Evolutionary conservation across 2,797 vertebrate genomes (phyloP).

Genomic region (Tarsius wallacei): DNA sequence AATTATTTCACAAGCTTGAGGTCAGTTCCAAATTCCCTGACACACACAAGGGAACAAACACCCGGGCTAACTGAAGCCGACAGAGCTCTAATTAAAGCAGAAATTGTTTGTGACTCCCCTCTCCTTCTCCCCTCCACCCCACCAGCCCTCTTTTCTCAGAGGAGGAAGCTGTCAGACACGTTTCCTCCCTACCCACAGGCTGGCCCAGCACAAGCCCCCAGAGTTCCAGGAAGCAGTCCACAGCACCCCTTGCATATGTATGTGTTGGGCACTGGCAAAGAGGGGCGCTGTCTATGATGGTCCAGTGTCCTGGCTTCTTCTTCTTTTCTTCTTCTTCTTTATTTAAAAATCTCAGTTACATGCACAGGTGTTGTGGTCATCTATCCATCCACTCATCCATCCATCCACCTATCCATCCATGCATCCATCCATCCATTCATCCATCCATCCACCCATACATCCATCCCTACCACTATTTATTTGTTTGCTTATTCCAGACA

Average conservation of each 20-base stretch:
- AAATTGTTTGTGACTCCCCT: conserved; percentile 81
- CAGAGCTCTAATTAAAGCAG: conserved; percentile 90
- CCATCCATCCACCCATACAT: neutral
- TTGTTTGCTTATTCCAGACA: neutral
- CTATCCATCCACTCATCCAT: too few relatives aligned
- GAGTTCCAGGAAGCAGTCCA: neutral
- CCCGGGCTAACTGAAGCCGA: conserved; percentile 86
- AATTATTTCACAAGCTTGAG: conserved; percentile 94
- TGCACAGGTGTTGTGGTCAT: too few relatives aligned
- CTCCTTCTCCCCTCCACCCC: conserved; percentile 19
- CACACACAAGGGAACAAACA: conserved; percentile 87
- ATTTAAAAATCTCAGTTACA: neutral
- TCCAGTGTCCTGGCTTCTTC: neutral
- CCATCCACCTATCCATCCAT: neutral
- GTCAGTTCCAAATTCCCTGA: conserved; percentile 90
- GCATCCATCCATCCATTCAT: neutral
- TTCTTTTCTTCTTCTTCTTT: neutral
- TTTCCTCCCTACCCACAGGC: conserved; percentile 38
- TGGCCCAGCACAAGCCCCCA: neutral
- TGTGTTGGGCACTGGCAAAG: neutral
- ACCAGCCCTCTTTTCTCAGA: conserved; percentile 13
- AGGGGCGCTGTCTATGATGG: neutral
- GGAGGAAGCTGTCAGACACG: conserved; percentile 58
- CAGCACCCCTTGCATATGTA: neutral
- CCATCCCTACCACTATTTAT: neutral